Conservation (phyloP, 2,113 vertebrate species). For the Chionomys nivalis region DNA sequence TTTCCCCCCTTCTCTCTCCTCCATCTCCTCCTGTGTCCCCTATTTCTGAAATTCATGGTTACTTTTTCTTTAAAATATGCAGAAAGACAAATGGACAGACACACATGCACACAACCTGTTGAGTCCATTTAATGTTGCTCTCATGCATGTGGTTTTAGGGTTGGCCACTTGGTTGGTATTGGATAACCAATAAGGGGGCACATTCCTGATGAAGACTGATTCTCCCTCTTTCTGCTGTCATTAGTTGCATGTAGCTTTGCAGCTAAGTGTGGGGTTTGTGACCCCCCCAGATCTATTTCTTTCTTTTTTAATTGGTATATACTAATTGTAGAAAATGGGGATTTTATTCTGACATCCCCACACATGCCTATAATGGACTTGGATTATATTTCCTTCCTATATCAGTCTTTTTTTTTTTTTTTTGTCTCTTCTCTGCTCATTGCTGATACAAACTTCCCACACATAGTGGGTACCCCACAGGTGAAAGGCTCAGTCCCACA, state of each 20-base stretch:
- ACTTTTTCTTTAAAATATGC: background rate
- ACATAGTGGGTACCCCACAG: background rate
- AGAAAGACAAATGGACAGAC: background rate
- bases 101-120: too few species aligned
- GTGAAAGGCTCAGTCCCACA: background rate
- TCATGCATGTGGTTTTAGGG: background rate
- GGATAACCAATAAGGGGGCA: background rate
- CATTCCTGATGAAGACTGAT: background rate
- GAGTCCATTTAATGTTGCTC: background rate
- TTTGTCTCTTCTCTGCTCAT: background rate
- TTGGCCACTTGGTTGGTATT: background rate
- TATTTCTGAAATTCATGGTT: background rate
- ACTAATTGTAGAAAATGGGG: background rate
- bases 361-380: background rate
- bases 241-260: background rate
- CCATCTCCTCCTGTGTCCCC: background rate
- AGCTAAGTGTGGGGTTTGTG: background rate
- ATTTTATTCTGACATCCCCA: background rate
- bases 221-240: background rate
- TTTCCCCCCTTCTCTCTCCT: background rate
- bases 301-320: background rate
- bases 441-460: background rate
- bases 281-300: background rate
- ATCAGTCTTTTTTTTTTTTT: background rate
- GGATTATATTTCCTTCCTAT: background rate